Evolutionary conservation across 2,797 vertebrate species (phyloP).

Genomic region (Natrix natrix): DNA sequence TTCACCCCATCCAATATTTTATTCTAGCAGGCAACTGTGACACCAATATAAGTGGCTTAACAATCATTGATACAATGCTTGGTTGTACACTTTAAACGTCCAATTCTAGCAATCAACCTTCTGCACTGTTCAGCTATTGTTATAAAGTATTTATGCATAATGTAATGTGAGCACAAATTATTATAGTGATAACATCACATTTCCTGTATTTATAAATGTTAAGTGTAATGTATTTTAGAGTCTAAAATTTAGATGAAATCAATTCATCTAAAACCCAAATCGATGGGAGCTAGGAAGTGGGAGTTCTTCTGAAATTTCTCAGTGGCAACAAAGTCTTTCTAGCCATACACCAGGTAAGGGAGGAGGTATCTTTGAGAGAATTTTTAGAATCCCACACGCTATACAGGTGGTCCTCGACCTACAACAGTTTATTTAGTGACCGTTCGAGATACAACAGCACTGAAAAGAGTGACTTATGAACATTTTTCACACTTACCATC

Average conservation of each 20-base stretch:
- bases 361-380: background rate
- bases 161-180: background rate
- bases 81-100: background rate
- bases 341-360: background rate
- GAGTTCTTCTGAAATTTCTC: background rate
- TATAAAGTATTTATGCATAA: background rate
- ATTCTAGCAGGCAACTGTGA: background rate
- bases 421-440: background rate
- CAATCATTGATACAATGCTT: background rate
- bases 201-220: background rate
- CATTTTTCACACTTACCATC: background rate
- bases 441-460: fast-evolving
- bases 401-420: background rate
- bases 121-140: background rate
- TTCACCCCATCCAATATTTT: background rate
- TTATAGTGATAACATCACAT: background rate
- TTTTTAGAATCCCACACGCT: background rate
- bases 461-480: background rate
- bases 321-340: background rate
- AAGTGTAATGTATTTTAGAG: background rate
- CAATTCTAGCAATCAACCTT: background rate
- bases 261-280: background rate
- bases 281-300: background rate
- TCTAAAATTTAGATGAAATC: background rate
- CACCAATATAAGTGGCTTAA: background rate